Evolutionary conservation across 2,888 invertebrate species (phyloP), one percentile per base, ranked within the genome.

Genomic region (Drosophila nr. medialis): DNA sequence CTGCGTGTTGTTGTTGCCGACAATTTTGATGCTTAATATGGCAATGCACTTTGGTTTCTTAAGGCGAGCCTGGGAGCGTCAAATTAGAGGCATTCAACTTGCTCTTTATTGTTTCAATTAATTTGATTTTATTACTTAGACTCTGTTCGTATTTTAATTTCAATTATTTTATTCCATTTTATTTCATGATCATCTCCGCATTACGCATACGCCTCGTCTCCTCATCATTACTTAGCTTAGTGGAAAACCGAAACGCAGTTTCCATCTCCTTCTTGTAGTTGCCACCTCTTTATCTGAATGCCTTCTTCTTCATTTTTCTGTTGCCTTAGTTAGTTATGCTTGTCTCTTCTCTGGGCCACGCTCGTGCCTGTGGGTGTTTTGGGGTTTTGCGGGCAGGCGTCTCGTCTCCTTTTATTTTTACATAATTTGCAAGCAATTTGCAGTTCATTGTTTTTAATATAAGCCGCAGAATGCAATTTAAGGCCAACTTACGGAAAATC

Each of bases 11-110:
- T 45, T 68, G 64, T 21, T 54, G 54, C 63, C 64, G 63, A 27
- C 65, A 62, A 50, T 63, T 55, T 71, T 55, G 69, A 67, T 73
- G 81, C 67, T 80, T 75, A 80, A 83, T 83, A 77, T 81, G 84
- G 75, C 86, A 82, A 72, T 82, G 82, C 84, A 82, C 78, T 86
- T 80, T 64, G 79, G 58, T 72, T 77, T 67, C 67, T 75, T 71
- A 66, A 71, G 61, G 61, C 63, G 77, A 50, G 67, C 56, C 56
- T 55, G 64, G 75, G 70, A 49, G 80, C 51, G 64, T 53, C 79
- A 53, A 42, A 36, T 59, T 30, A 45, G 18, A 58, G 60, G 40
- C 69, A 64, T 75, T 75, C 63, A 75, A 75, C 74, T 70, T 64
- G 56, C 60, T 34, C 29, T 66, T 69, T 63, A 54, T 60, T 56